A percentile compares a stretch with the other conserved stretches of the same genome.
Conservation (phyloP, 53 echinoderm and acorn worm genomes). For the Echinometra lucunter region DNA sequence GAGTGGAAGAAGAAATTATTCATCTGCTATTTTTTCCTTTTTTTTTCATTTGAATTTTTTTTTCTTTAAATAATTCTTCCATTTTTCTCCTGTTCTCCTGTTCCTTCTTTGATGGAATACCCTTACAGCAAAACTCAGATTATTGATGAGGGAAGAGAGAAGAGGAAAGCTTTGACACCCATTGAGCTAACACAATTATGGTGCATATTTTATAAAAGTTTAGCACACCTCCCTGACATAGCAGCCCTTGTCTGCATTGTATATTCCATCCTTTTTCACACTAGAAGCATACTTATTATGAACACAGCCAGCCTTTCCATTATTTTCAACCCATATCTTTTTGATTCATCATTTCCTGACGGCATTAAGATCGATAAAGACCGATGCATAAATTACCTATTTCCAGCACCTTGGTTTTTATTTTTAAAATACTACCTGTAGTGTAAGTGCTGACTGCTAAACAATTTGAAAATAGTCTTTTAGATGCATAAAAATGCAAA, state of each 20-base stretch:
- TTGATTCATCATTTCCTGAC: neutral
- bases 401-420: neutral
- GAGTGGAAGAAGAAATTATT: too few species aligned
- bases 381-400: neutral
- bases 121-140: neutral
- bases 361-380: too few species aligned
- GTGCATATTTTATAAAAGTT: constrained; percentile 35
- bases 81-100: neutral
- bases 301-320: neutral
- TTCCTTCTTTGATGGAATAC: neutral
- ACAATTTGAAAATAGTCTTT: neutral
- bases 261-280: neutral
- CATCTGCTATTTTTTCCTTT: too few species aligned
- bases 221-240: constrained; percentile 14
- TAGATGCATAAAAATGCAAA: too few species aligned
- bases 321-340: neutral
- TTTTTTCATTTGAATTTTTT: too few species aligned
- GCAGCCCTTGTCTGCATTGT: neutral
- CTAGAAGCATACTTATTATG: neutral
- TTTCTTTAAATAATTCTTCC: too few species aligned
- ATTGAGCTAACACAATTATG: neutral
- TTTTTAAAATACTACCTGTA: neutral
- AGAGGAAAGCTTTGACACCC: neutral
- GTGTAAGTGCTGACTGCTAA: neutral
- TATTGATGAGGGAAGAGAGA: neutral